Conservation (phyloP, 2,797 vertebrate species). For the Odontamblyopus rebecca region DNA sequence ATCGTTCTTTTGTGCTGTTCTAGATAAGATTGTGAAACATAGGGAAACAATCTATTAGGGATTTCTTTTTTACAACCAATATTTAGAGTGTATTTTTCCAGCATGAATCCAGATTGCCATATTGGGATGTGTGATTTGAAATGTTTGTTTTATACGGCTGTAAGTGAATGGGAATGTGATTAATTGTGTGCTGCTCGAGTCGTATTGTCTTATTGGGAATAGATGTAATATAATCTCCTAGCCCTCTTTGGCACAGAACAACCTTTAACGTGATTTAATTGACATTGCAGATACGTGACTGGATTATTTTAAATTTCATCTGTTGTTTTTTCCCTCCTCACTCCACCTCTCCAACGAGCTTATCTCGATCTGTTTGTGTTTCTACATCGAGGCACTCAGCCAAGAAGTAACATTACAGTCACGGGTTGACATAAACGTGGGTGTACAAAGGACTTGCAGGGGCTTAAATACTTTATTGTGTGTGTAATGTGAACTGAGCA, state of each 20-base stretch:
- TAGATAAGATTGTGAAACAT: conserved; percentile 10
- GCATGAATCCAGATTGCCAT: neutral
- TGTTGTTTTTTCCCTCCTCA: conserved; percentile 27
- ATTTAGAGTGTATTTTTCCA: neutral
- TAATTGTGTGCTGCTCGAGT: neutral
- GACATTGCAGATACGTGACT: conserved; percentile 68
- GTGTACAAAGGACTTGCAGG: conserved; percentile 72
- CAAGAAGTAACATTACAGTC: conserved; percentile 73
- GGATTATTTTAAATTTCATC: conserved; percentile 63
- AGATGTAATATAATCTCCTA: conserved; percentile 66
- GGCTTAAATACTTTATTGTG: conserved; percentile 75
- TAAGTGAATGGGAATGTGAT: neutral
- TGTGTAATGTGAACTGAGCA: conserved; percentile 76
- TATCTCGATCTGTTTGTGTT: conserved; percentile 69
- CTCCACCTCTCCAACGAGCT: conserved; percentile 54
- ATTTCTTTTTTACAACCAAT: neutral
- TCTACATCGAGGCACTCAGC: conserved; percentile 61
- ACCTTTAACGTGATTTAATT: conserved; percentile 72
- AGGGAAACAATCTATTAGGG: neutral
- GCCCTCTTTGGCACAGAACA: conserved; percentile 60
- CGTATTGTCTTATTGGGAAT: conserved; percentile 61
- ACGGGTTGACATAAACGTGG: conserved; percentile 71
- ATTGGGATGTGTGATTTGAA: neutral
- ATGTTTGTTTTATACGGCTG: neutral
- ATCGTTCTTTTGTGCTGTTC: conserved; percentile 56